These are phyloP conservation scores for Thamnaconus septentrionalis DNA, from an alignment of 2,113 vertebrate species.

Conservation along the genomic window DNA sequence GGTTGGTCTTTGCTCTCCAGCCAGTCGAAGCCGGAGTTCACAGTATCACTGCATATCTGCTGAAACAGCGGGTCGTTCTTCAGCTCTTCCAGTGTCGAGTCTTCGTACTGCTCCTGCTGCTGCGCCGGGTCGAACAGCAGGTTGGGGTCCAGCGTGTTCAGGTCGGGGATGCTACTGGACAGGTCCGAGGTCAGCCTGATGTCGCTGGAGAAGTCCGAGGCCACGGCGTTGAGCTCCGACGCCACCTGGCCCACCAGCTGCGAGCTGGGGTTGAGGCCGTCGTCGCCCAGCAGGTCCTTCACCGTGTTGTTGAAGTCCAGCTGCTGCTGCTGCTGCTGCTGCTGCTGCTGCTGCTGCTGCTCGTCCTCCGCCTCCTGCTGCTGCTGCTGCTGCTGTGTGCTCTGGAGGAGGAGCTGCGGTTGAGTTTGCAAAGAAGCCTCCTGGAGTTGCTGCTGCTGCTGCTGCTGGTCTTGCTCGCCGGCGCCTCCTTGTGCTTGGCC, in stretches of 20 bases:
- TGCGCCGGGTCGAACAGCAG: slow-evolving; percentile 97
- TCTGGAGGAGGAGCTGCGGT: slow-evolving; percentile 71
- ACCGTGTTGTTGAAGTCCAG: slow-evolving; percentile 97
- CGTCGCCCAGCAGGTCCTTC: slow-evolving; percentile 94
- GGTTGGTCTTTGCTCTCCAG: slow-evolving; percentile 99
- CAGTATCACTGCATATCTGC: slow-evolving; percentile 98
- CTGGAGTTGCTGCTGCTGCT: slow-evolving; percentile 73
- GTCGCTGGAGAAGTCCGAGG: slow-evolving; percentile 93
- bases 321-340: slow-evolving; percentile 79
- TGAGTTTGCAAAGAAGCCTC: slow-evolving; percentile 62
- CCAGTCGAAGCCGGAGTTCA: slow-evolving; percentile 98
- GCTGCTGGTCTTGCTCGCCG: slow-evolving; percentile 77
- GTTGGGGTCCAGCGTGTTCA: slow-evolving; percentile 96
- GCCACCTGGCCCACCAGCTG: slow-evolving; percentile 92
- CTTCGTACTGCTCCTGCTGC: slow-evolving; percentile 98
- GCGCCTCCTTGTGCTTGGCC: slow-evolving; percentile 91
- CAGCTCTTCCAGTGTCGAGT: slow-evolving; percentile 98
- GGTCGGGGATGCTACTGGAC: slow-evolving; percentile 98
- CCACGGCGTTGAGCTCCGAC: slow-evolving; percentile 87
- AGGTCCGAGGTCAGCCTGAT: slow-evolving; percentile 97
- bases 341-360: slow-evolving; percentile 63
- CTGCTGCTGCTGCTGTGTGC: slow-evolving; percentile 62
- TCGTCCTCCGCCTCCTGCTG: slow-evolving; percentile 72
- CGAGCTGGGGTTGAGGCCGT: slow-evolving; percentile 90
- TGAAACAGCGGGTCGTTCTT: slow-evolving; percentile 99